These are phyloP conservation scores for Drosophila falleni DNA, from an alignment of 2,888 invertebrate genomes.

Conservation along the genomic window DNA sequence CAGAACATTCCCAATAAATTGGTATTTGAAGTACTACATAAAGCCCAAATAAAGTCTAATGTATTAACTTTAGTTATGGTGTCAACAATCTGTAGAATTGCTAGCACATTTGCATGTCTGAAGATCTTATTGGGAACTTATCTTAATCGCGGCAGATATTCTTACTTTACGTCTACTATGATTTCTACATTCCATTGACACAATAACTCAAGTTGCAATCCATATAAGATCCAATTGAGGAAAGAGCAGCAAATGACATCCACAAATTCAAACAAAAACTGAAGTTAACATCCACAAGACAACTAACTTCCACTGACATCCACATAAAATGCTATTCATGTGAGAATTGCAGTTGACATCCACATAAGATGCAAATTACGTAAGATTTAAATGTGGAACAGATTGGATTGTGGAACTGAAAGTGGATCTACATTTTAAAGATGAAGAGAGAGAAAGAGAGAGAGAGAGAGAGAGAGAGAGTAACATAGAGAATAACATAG, in stretches of 20 bases:
- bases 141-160: not conserved
- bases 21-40: slow-evolving; percentile 30
- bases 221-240: not conserved
- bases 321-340: not conserved
- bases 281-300: not conserved
- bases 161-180: too few relatives aligned
- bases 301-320: not conserved
- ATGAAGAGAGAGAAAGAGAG: not conserved
- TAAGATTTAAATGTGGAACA: too few relatives aligned
- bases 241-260: not conserved
- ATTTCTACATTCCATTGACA: not conserved
- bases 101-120: not conserved
- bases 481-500: too few relatives aligned
- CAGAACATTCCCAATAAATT: slow-evolving; percentile 29
- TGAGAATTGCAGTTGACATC: not conserved
- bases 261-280: not conserved
- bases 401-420: not conserved
- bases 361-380: not conserved
- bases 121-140: not conserved
- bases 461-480: too few relatives aligned
- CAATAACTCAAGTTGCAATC: too few relatives aligned
- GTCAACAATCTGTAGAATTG: slow-evolving; percentile 2
- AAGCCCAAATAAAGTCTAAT: slow-evolving; percentile 45
- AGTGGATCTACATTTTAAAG: not conserved
- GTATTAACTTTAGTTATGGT: slow-evolving; percentile 16